Percentiles rank a stretch among this genome's conserved stretches.
Evolutionary conservation across 2,113 vertebrate species (phyloP).

Genomic region (Oncorhynchus nerka): DNA sequence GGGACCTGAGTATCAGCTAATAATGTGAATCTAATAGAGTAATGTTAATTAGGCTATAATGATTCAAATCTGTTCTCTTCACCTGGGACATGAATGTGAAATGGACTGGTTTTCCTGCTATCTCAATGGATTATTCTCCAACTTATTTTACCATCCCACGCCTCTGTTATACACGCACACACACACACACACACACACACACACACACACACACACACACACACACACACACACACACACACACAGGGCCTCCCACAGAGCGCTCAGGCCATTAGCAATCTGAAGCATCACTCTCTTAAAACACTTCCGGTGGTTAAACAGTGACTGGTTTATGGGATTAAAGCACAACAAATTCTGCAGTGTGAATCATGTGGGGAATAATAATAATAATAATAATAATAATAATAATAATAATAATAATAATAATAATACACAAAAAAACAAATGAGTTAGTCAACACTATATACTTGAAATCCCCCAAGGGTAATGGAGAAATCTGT

Average conservation of each 20-base stretch:
- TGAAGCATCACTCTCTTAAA: slow-evolving; percentile 28
- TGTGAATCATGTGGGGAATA: too few relatives aligned
- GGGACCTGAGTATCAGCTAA: too few relatives aligned
- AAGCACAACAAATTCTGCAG: neutral
- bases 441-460: too few relatives aligned
- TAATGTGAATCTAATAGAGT: too few relatives aligned
- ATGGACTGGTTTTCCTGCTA: neutral
- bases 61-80: too few relatives aligned
- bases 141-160: neutral
- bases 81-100: neutral
- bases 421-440: too few relatives aligned
- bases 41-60: too few relatives aligned
- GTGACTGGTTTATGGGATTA: neutral
- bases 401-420: too few relatives aligned
- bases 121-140: slow-evolving; percentile 18
- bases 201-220: neutral
- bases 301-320: slow-evolving; percentile 13
- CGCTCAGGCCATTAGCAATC: slow-evolving; percentile 29
- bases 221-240: neutral
- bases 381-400: too few relatives aligned
- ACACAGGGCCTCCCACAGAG: neutral
- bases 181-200: neutral
- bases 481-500: too few relatives aligned
- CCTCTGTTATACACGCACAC: neutral
- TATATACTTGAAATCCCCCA: too few relatives aligned